Conservation (phyloP, 2,797 vertebrate species). For the Coluber constrictor region DNA sequence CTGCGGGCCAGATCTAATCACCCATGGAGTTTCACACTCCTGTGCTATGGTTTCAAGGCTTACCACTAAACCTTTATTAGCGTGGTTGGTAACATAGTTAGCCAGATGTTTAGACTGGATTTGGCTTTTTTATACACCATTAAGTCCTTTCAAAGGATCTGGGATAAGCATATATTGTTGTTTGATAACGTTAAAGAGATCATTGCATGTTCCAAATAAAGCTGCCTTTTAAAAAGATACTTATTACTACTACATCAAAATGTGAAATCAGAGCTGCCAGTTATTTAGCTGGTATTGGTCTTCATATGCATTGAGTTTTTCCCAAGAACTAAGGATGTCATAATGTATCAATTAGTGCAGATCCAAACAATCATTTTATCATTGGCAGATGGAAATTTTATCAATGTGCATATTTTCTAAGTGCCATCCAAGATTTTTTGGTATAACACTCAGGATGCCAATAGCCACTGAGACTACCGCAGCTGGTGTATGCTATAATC, state of each 20-base stretch:
- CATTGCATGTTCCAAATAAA: not conserved
- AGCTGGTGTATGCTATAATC: not conserved
- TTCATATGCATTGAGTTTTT: not conserved
- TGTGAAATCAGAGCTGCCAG: not conserved
- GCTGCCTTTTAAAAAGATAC: not conserved
- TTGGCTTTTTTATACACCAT: not conserved
- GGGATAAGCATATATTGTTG: too few species aligned
- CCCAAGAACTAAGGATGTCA: not conserved
- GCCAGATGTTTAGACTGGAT: not conserved
- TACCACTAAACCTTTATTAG: not conserved
- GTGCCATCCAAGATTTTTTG: not conserved
- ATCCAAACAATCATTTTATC: not conserved
- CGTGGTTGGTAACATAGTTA: not conserved
- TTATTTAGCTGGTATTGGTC: not conserved
- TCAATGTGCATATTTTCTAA: not conserved
- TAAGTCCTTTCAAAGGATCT: too few species aligned
- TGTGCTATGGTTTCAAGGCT: not conserved
- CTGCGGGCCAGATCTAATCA: too few species aligned
- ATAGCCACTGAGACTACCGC: not conserved
- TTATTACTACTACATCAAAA: not conserved
- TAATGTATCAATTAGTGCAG: not conserved
- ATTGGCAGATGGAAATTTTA: not conserved
- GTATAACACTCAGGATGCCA: not conserved
- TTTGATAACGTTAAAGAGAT: too few species aligned
- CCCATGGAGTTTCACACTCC: too few species aligned